Evolutionary conservation across 2,888 invertebrate genomes (phyloP).

Genomic region (Lithophane leautieri): DNA sequence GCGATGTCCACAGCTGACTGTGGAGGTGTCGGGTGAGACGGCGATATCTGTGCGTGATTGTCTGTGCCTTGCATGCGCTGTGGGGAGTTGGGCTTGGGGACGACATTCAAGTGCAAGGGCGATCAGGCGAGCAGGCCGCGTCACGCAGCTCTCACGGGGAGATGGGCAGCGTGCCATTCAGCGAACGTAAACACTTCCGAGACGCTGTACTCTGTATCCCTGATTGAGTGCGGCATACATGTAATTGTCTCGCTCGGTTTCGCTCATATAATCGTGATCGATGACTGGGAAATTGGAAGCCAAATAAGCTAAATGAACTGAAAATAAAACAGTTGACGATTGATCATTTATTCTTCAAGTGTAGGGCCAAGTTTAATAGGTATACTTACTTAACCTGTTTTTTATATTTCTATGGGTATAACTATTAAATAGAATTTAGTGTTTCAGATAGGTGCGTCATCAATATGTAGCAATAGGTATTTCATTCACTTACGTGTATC

Average conservation of each 20-base stretch:
- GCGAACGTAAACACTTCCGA: constrained; percentile 69
- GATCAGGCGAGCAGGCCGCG: constrained; percentile 41
- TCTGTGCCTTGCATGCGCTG: constrained; percentile 62
- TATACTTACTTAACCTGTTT: too few relatives aligned
- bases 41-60: constrained; percentile 55
- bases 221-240: constrained; percentile 1
- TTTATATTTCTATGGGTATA: too few relatives aligned
- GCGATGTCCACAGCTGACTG: constrained; percentile 62
- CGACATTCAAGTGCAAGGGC: constrained; percentile 76
- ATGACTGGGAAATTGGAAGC: constrained; percentile 20
- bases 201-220: constrained; percentile 48
- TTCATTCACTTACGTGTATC: constrained; percentile 9
- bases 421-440: constrained; percentile 1
- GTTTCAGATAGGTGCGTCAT: constrained; percentile 21
- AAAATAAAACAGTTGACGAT: constrained; percentile 6
- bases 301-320: constrained; percentile 11
- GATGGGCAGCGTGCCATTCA: constrained; percentile 71
- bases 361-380: neutral
- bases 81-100: constrained; percentile 28
- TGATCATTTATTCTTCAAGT: constrained; percentile 2
- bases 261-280: constrained; percentile 5
- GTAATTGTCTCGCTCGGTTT: constrained; percentile 8
- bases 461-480: constrained; percentile 1
- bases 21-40: constrained; percentile 44
- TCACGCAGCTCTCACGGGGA: constrained; percentile 57